phyloP scores from a whole-genome alignment of 1,140 invertebrate genomes.

The Drosophila ercepeae region DNA sequence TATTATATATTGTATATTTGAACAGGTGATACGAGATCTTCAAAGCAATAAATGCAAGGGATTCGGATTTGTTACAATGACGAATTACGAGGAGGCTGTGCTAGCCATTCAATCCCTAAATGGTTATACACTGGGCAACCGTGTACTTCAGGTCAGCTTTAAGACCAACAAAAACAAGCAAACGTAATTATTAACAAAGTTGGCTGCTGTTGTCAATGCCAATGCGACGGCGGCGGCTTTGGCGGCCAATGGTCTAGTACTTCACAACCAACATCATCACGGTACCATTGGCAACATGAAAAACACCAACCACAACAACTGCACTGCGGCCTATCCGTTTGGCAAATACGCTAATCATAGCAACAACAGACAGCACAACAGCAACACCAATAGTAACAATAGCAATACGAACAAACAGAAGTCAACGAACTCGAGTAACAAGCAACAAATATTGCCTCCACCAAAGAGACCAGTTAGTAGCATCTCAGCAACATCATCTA shows the following conservation, averaged over 20 bases:
- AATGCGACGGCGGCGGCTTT: constrained; percentile 77
- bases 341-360: constrained; percentile 49
- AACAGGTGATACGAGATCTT: constrained; percentile 93
- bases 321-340: constrained; percentile 32
- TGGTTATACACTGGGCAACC: constrained; percentile 98
- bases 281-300: constrained; percentile 43
- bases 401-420: constrained; percentile 37
- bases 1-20: background rate
- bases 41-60: constrained; percentile 99
- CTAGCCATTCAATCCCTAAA: constrained; percentile 99
- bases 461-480: constrained; percentile 34
- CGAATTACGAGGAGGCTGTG: constrained; percentile 99
- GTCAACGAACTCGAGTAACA: constrained; percentile 37
- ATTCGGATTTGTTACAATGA: constrained; percentile 99
- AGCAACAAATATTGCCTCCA: constrained; percentile 57
- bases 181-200: constrained; percentile 87
- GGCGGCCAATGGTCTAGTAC: constrained; percentile 71
- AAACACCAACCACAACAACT: constrained; percentile 17
- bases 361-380: constrained; percentile 59
- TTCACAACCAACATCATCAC: constrained; percentile 51
- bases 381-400: constrained; percentile 23
- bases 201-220: constrained; percentile 83
- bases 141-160: constrained; percentile 99
- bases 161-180: constrained; percentile 97
- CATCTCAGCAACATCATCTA: constrained; percentile 17